A percentile compares a stretch with the other conserved stretches of the same genome.
phyloP scores from a whole-genome alignment of 2,113 vertebrate genomes.

The Rana temporaria region DNA sequence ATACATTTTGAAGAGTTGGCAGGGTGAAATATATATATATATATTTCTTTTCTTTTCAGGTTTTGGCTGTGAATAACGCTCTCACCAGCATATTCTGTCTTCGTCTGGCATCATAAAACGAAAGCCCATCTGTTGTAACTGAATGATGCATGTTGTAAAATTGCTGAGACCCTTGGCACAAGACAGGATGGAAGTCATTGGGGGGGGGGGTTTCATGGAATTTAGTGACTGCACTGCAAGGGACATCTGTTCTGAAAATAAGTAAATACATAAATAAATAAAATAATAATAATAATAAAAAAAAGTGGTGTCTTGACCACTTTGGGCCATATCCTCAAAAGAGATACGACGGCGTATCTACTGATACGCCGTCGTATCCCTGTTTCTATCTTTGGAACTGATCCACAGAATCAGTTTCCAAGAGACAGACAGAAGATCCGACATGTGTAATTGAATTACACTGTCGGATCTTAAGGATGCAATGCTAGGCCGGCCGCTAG shows the following conservation, averaged over 20 bases:
- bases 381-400: no score
- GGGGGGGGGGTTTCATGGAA: constrained; percentile 40
- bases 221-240: constrained; percentile 26
- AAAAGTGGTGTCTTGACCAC: neutral
- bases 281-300: neutral
- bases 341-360: no score
- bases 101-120: constrained; percentile 49
- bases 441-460: no score
- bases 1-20: constrained; percentile 14
- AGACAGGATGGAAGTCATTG: constrained; percentile 33
- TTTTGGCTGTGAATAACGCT: constrained; percentile 32
- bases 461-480: no score
- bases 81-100: constrained; percentile 48
- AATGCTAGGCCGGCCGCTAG: no score
- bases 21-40: neutral
- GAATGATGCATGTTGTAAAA: constrained; percentile 49
- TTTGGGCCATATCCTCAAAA: no score
- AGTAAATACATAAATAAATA: constrained; percentile 22
- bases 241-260: constrained; percentile 48
- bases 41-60: neutral
- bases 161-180: constrained; percentile 52
- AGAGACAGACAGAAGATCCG: no score
- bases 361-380: no score
- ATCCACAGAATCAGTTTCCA: no score
- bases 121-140: constrained; percentile 47